Conservation (phyloP, 2,888 invertebrate species). For the Tanytarsus gracilentus region DNA sequence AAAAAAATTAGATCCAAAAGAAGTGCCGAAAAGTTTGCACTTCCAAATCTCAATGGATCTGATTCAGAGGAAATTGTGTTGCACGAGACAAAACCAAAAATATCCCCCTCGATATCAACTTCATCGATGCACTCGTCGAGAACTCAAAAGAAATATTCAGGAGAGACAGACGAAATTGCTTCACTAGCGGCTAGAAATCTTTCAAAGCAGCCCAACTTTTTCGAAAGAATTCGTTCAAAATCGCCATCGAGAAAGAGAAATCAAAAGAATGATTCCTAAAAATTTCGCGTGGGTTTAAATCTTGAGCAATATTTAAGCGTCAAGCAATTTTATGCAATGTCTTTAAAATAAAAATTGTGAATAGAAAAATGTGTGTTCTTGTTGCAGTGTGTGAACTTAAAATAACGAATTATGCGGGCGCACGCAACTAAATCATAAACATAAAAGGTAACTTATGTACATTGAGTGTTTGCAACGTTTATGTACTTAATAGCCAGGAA, state of each 20-base stretch:
- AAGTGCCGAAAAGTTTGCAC: background rate
- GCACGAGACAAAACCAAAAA: background rate
- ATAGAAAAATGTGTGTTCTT: background rate
- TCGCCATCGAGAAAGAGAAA: no score
- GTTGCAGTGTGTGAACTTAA: background rate
- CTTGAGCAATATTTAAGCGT: background rate
- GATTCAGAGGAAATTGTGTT: conserved; percentile 15
- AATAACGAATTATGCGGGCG: conserved; percentile 9
- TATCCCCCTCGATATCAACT: background rate
- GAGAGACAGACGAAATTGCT: background rate
- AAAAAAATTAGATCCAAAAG: background rate
- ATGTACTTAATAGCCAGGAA: conserved; percentile 5
- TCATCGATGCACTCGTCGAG: background rate
- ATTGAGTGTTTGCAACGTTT: background rate
- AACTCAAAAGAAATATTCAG: background rate
- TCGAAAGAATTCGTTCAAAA: background rate
- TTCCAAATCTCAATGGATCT: background rate
- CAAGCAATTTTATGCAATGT: background rate
- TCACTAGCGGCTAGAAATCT: background rate
- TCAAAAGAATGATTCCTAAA: background rate
- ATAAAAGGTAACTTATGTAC: background rate
- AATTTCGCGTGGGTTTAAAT: background rate
- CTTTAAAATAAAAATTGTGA: background rate
- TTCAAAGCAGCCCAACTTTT: background rate
- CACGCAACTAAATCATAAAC: conserved; percentile 23